phyloP scores from a whole-genome alignment of 2,888 invertebrate species.

The Drosophila cognata region DNA sequence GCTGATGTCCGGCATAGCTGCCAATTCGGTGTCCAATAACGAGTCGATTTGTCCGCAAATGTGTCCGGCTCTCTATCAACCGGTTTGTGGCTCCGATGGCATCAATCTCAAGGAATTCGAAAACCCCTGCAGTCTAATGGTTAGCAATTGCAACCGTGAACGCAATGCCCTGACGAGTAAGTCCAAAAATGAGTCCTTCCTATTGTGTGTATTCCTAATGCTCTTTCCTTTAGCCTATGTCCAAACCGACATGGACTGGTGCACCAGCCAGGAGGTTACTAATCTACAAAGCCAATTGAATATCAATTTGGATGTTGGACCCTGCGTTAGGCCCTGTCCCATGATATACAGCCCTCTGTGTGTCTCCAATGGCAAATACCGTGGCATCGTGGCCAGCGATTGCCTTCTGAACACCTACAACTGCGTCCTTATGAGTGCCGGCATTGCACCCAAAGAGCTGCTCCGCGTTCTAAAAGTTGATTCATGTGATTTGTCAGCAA shows the following conservation, averaged over 20 bases:
- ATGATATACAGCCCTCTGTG: slow-evolving; percentile 81
- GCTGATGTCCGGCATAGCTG: slow-evolving; percentile 52
- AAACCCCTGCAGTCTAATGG: slow-evolving; percentile 69
- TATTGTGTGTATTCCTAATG: neutral
- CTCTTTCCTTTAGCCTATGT: slow-evolving; percentile 55
- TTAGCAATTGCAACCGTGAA: slow-evolving; percentile 75
- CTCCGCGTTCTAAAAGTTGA: slow-evolving; percentile 62
- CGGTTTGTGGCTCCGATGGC: slow-evolving; percentile 79
- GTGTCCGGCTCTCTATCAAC: slow-evolving; percentile 69
- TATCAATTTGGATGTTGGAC: slow-evolving; percentile 54
- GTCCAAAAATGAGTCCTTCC: slow-evolving; percentile 1
- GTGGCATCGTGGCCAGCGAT: slow-evolving; percentile 70
- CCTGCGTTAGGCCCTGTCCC: slow-evolving; percentile 75
- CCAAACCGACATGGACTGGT: slow-evolving; percentile 77
- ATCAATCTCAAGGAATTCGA: slow-evolving; percentile 70
- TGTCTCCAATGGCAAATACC: slow-evolving; percentile 79
- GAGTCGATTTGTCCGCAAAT: slow-evolving; percentile 69
- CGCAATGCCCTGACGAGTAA: slow-evolving; percentile 63
- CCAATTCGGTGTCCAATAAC: slow-evolving; percentile 57
- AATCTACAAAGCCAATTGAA: slow-evolving; percentile 60
- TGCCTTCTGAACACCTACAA: slow-evolving; percentile 74
- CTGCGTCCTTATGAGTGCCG: slow-evolving; percentile 66
- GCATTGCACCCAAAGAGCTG: slow-evolving; percentile 35
- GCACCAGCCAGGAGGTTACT: slow-evolving; percentile 69
- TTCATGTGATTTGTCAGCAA: slow-evolving; percentile 41